Evolutionary conservation across 2,888 invertebrate genomes (phyloP), one percentile per base, ranked within the genome.

Genomic region (Tillus elongatus): DNA sequence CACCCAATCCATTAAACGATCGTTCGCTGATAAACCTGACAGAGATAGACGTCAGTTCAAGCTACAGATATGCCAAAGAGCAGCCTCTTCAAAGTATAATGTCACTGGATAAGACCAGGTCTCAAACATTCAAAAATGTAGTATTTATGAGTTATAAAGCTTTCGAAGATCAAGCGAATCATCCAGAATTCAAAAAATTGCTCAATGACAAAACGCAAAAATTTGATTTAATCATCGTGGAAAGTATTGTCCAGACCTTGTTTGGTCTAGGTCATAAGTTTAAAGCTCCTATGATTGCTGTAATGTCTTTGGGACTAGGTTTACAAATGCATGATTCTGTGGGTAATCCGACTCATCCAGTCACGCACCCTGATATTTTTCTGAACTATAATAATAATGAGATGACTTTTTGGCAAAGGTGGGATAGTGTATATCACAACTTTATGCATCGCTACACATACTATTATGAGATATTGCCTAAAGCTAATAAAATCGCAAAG

Each of bases 391-490:
- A n/a, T 6, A 19, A 19, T 9, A 11, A 9, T 9, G 46, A 71
- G 40, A n/a, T n/a, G n/a, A 69, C 59, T n/a, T 53, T 66, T 24
- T 68, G 67, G 16, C 61, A 67, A 43, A 44, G 60, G 31, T 33
- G 57, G 2, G 46, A 48, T 36, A 57, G 53, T 36, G 47, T 49
- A 2, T 35, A 50, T 3, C 57, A 55, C 37, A 47, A 51, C 24
- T 11, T 59, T n/a, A 54, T 52, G 49, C 26, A 43, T 3, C 44
- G 54, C 33, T 43, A 44, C 13, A 52, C 49, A 35, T 44, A 52
- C 11, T 33, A 48, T n/a, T 56, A 50, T 30, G 36, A 46, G 2
- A 49, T 56, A 2, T 42, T 54, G 33, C 54, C 54, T 2, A 43
- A 41, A 40, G 44, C 52, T 36, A 56, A 62, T 38, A 33, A 45